Percentiles rank a stretch among this genome's conserved stretches.
Conservation (phyloP, 2,113 vertebrate genomes). For the Merops nubicus region DNA sequence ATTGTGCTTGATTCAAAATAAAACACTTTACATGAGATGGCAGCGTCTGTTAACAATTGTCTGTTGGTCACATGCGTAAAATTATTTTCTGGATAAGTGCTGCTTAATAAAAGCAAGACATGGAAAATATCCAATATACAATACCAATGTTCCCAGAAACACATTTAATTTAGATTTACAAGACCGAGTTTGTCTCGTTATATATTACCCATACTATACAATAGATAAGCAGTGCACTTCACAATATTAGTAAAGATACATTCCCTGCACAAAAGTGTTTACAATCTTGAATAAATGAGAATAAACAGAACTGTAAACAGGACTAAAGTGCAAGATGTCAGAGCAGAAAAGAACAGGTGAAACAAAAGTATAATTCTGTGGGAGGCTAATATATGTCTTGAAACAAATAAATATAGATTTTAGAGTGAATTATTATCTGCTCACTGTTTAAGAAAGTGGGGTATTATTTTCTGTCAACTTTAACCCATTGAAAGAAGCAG, state of each 20-base stretch:
- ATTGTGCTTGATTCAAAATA: not conserved
- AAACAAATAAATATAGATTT: not conserved
- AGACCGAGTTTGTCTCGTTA: not conserved
- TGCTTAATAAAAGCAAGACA: not conserved
- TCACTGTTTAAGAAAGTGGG: not conserved
- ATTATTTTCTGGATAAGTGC: constrained; percentile 43
- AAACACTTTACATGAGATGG: not conserved
- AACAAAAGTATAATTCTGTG: not conserved
- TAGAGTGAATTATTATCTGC: not conserved
- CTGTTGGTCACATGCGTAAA: not conserved
- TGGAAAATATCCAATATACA: constrained; percentile 37
- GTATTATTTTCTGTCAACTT: not conserved
- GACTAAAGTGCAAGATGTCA: not conserved
- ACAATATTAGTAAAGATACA: not conserved
- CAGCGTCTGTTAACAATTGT: not conserved
- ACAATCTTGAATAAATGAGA: not conserved
- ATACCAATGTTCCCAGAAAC: constrained; percentile 4
- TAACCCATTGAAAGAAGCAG: not conserved
- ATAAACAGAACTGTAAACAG: not conserved
- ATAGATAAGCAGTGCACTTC: not conserved
- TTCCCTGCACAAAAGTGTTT: not conserved
- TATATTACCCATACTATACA: not conserved
- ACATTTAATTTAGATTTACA: constrained; percentile 20
- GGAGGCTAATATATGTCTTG: not conserved
- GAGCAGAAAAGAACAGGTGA: not conserved